phyloP scores from a whole-genome alignment of 2,113 vertebrate species.

The Panthera tigris region DNA sequence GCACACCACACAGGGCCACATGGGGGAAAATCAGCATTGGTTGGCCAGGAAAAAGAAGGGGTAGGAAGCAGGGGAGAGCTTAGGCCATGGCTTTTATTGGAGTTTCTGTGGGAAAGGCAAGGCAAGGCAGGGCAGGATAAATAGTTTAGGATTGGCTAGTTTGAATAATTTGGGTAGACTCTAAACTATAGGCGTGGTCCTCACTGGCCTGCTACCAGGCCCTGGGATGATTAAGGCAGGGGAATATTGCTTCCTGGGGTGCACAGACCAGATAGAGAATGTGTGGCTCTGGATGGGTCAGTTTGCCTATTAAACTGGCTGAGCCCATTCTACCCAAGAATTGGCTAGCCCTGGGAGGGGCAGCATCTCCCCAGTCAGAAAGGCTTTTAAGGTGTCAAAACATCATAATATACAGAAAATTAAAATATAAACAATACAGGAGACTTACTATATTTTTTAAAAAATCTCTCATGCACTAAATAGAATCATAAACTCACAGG shows the following conservation, averaged over 20 bases:
- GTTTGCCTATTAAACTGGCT: background rate
- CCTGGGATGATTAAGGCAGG: background rate
- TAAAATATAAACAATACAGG: background rate
- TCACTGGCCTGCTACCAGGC: background rate
- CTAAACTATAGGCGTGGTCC: background rate
- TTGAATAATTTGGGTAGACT: background rate
- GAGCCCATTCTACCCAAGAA: background rate
- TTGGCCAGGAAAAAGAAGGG: background rate
- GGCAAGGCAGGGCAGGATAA: background rate
- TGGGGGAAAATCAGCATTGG: background rate
- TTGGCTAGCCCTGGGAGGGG: background rate
- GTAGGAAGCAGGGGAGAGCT: background rate
- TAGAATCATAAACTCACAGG: background rate
- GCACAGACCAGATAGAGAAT: background rate
- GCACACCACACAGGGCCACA: background rate
- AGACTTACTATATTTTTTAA: background rate
- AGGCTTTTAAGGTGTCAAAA: background rate
- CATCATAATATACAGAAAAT: background rate
- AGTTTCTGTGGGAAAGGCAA: background rate
- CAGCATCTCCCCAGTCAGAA: background rate
- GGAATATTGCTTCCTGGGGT: background rate
- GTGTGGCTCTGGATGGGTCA: background rate
- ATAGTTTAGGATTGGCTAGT: background rate
- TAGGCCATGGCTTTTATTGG: background rate
- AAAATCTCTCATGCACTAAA: background rate